Conservation (phyloP, 2,797 vertebrate species). For the Okamejei kenojei region DNA sequence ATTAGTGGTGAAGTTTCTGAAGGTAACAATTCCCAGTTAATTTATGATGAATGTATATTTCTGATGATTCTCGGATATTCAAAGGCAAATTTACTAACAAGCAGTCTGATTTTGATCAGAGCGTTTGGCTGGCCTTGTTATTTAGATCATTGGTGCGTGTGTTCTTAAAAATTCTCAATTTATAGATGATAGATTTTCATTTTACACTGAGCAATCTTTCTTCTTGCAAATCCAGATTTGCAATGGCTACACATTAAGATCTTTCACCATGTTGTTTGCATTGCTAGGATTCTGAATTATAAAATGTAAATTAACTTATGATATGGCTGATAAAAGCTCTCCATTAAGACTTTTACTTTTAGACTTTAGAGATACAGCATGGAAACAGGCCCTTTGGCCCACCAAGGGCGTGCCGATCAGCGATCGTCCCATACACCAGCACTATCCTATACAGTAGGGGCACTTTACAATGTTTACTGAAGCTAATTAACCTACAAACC, state of each 20-base stretch:
- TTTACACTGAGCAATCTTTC: not conserved
- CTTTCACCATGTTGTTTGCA: not conserved
- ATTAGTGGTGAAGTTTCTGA: not conserved
- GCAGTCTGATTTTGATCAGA: no score
- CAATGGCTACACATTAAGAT: not conserved
- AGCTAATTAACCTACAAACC: no score
- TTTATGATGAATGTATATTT: not conserved
- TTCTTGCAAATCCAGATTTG: not conserved
- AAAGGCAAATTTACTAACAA: not conserved
- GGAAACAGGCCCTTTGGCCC: no score
- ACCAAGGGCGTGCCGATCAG: no score
- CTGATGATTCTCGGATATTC: not conserved
- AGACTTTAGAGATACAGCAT: no score
- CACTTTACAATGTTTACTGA: no score
- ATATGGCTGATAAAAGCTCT: not conserved
- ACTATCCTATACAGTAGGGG: no score
- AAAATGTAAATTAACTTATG: not conserved
- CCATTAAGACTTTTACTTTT: not conserved
- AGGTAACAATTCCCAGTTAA: not conserved
- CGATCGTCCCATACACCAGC: no score
- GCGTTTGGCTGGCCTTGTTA: not conserved
- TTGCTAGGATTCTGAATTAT: not conserved
- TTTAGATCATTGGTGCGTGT: not conserved
- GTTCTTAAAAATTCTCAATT: constrained; percentile 1
- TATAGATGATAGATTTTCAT: not conserved